Evolutionary conservation across 1,140 invertebrate genomes (phyloP).

Genomic region (Schlechtendalia chinensis): DNA sequence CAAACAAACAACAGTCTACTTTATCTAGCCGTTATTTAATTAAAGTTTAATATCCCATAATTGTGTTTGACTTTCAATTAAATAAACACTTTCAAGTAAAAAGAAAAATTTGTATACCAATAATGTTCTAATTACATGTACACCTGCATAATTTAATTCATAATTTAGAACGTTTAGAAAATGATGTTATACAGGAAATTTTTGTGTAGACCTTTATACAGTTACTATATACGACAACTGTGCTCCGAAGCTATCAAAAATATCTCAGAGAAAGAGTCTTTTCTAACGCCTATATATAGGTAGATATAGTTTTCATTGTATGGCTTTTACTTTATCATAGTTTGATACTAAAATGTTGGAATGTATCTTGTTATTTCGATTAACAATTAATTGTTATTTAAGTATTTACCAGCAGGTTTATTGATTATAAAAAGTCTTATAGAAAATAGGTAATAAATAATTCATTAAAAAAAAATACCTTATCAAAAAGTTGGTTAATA

Average conservation of each 20-base stretch:
- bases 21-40: too few species aligned
- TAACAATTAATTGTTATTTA: background rate
- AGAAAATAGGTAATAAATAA: background rate
- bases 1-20: too few species aligned
- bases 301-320: background rate
- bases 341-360: background rate
- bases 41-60: too few species aligned
- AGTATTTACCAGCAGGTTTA: background rate
- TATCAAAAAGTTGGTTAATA: constrained; percentile 8
- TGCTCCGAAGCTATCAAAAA: constrained; percentile 12
- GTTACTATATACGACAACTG: background rate
- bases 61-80: too few species aligned
- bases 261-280: background rate
- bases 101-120: too few species aligned
- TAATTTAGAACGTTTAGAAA: background rate
- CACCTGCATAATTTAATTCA: background rate
- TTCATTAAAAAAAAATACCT: background rate
- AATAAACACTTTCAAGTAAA: too few species aligned
- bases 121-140: too few species aligned
- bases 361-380: background rate
- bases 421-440: too few species aligned
- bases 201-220: background rate
- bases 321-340: background rate
- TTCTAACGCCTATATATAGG: constrained; percentile 20
- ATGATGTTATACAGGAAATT: constrained; percentile 28